Evolutionary conservation across 2,888 invertebrate genomes (phyloP), one percentile per base, ranked within the genome.

Genomic region (Sympetrum striolatum): DNA sequence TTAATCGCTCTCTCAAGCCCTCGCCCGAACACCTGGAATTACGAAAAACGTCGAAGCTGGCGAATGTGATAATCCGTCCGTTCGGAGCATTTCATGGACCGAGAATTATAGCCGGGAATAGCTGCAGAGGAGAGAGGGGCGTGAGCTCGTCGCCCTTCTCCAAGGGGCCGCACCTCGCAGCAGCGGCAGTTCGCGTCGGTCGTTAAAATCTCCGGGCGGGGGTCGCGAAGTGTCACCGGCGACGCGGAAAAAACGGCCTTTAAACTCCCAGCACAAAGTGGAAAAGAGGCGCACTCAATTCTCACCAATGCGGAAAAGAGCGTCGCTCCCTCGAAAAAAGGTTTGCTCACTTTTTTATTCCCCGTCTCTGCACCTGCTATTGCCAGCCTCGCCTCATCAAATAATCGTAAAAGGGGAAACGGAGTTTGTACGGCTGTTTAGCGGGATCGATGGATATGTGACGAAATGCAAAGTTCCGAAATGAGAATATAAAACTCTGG

Each of bases 401-500:
- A 86, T 60, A 86, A 60, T 86, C 86, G 86, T 86, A 86, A 86
- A 86, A 86, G n/a, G 44, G 58, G 60, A 35, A 82, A 35, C 60
- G 60, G 22, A 86, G 86, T 86, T 86, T 86, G 86, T 86, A 39
- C 86, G 86, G 37, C 12, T 48, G 86, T 86, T 86, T 86, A 86
- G 86, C 86, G 37, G 31, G 60, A 86, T 86, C 86, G 86, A 86
- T 86, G 86, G 86, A 64, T 86, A 60, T 64, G 60, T 60, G 86
- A 86, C 86, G 86, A 86, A 86, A 86, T 60, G 60, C 86, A 86
- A 60, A 86, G 86, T 64, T 60, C 86, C 60, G 86, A 86, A 86
- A 86, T 86, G 86, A 86, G 86, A 86, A 86, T 86, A 86, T 86
- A 86, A 86, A 86, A 86, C 86, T 86, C 81, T 12, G 60, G 37